Percentiles rank a stretch among this genome's conserved stretches.
Conservation (phyloP, 1,140 invertebrate genomes). For the Eumeta japonica region DNA sequence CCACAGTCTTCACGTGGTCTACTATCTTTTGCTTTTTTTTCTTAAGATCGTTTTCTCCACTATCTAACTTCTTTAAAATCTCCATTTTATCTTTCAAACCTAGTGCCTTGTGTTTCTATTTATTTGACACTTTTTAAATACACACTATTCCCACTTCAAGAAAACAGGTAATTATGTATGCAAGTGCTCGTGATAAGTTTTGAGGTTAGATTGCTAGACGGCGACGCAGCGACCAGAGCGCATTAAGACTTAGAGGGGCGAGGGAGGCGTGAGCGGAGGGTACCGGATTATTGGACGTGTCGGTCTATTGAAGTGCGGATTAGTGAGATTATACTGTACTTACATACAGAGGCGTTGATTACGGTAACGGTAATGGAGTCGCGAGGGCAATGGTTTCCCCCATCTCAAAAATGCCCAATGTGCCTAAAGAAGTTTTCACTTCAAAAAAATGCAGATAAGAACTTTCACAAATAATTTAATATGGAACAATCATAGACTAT, state of each 20-base stretch:
- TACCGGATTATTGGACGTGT: conserved; percentile 13
- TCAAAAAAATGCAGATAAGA: too few relatives aligned
- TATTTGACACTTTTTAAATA: neutral
- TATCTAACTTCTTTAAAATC: conserved; percentile 10
- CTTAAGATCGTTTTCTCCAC: conserved; percentile 11
- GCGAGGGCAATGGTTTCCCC: too few relatives aligned
- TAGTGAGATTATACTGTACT: conserved; percentile 1
- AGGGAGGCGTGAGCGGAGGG: conserved; percentile 11
- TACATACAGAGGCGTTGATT: too few relatives aligned
- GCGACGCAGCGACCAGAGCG: conserved; percentile 7
- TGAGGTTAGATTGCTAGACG: conserved; percentile 10
- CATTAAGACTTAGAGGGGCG: neutral
- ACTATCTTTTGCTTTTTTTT: conserved; percentile 11
- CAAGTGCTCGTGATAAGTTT: too few relatives aligned
- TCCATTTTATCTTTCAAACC: conserved; percentile 7
- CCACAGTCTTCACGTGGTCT: conserved; percentile 7
- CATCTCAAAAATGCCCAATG: too few relatives aligned
- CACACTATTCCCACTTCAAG: neutral
- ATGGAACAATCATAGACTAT: too few relatives aligned
- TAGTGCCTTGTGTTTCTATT: conserved; percentile 6
- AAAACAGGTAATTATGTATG: too few relatives aligned
- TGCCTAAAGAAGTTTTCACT: too few relatives aligned
- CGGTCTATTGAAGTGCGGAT: conserved; percentile 7
- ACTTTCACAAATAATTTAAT: too few relatives aligned
- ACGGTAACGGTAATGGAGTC: too few relatives aligned